Evolutionary conservation across 2,797 vertebrate genomes (phyloP).

Genomic region (Lophotriccus pileatus): DNA sequence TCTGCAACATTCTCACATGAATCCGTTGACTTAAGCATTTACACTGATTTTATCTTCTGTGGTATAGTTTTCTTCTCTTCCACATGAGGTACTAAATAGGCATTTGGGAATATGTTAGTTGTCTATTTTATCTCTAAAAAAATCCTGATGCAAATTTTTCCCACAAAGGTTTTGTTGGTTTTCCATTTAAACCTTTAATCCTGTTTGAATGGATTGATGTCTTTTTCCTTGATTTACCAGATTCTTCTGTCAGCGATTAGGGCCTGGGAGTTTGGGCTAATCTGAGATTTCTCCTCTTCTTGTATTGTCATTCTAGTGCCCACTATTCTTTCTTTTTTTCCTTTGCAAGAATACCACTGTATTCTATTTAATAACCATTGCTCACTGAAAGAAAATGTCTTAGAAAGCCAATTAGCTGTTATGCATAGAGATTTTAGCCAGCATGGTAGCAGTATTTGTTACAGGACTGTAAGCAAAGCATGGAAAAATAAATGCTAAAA

Average conservation of each 20-base stretch:
- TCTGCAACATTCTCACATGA: neutral
- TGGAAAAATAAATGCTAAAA: slow-evolving; percentile 51
- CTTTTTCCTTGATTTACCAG: slow-evolving; percentile 50
- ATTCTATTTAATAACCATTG: slow-evolving; percentile 57
- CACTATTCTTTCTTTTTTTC: slow-evolving; percentile 22
- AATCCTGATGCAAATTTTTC: slow-evolving; percentile 22
- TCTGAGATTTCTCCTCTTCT: slow-evolving; percentile 50
- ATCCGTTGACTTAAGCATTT: slow-evolving; percentile 1
- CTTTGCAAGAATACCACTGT: slow-evolving; percentile 20
- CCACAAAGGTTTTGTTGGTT: slow-evolving; percentile 45
- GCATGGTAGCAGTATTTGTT: slow-evolving; percentile 61
- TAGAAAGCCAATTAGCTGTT: slow-evolving; percentile 65
- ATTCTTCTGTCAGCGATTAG: slow-evolving; percentile 50
- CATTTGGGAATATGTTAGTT: neutral
- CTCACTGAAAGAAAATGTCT: slow-evolving; percentile 58
- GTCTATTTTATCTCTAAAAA: slow-evolving; percentile 20
- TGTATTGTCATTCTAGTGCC: slow-evolving; percentile 30
- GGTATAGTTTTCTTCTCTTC: slow-evolving; percentile 3
- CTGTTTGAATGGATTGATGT: slow-evolving; percentile 55
- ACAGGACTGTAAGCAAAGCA: slow-evolving; percentile 49
- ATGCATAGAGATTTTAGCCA: slow-evolving; percentile 63
- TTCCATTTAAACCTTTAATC: slow-evolving; percentile 59
- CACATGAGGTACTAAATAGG: neutral
- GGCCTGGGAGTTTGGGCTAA: slow-evolving; percentile 22
- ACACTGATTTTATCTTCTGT: slow-evolving; percentile 16